Evolutionary conservation across 2,797 vertebrate genomes (phyloP), one percentile per base, ranked within the genome.

Genomic region (Characodon lateralis): DNA sequence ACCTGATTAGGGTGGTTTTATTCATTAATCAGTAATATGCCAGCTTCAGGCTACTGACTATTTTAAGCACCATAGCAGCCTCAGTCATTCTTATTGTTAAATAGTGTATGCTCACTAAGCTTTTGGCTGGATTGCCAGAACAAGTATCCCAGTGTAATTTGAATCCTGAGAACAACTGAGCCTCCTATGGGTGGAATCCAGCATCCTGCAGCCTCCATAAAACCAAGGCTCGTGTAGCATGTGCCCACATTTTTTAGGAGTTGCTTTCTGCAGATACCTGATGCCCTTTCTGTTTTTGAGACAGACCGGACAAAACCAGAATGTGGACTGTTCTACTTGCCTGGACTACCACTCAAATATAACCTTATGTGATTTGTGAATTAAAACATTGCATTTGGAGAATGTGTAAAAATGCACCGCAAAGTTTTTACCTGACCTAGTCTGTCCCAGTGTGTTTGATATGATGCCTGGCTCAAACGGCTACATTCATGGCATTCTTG

Each of bases 11-110:
- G 73, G 73, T 61, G 53, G 35, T 48, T 58, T 74, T 78, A 50
- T 61, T 53, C 74, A 63, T 89, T 84, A 75, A 83, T 90, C 78
- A 72, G 72, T 73, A 72, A 85, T 81, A 71, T 56, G 41, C 41
- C 75, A 66, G 79, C 84, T 75, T 69, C 72, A 81, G 82, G 82
- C 72, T 68, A 31, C 43, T 16, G 41, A 73, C 78, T 92, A 89
- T 90, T 92, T 92, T 82, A 80, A 82, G 81, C 72, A 71, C 50
- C 22, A 35, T 84, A 74, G 74, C 43, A 70, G 66, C 43, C n/a
- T 3, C 66, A 48, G 24, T 48, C 13, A 7, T 48, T 48, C 66
- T 70, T 70, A 46, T 24, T 1, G 6, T 46, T 70, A 70, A 70
- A 48, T n/a, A 26, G 14, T 70, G 10, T 28, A 70, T 70, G 13